These are phyloP conservation scores for Deilephila porcellus DNA, from an alignment of 2,888 invertebrate genomes.

Conservation along the genomic window DNA sequence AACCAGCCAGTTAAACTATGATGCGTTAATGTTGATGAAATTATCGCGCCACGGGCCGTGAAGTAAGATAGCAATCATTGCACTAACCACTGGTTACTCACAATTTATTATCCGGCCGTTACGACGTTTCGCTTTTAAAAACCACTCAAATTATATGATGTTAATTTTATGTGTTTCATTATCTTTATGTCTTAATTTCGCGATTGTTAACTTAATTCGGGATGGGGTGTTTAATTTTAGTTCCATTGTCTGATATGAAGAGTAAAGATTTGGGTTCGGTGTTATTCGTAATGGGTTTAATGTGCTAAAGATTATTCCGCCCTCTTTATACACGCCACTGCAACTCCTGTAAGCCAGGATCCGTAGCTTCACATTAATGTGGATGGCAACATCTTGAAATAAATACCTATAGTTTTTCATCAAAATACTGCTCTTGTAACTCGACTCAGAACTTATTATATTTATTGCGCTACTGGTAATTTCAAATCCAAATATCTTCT, in stretches of 20 bases:
- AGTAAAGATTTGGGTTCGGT: too few relatives aligned
- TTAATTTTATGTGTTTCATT: constrained; percentile 23
- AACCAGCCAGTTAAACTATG: constrained; percentile 35
- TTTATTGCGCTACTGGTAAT: too few relatives aligned
- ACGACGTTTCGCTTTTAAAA: constrained; percentile 39
- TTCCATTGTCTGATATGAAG: background rate
- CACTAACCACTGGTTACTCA: constrained; percentile 57
- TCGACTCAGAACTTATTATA: too few relatives aligned
- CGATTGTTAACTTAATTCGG: background rate
- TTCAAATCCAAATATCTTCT: too few relatives aligned
- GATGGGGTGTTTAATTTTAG: background rate
- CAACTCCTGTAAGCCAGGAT: too few relatives aligned
- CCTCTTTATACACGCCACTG: too few relatives aligned
- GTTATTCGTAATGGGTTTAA: too few relatives aligned
- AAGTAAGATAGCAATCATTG: constrained; percentile 54
- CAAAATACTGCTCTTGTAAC: too few relatives aligned
- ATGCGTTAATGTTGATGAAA: constrained; percentile 52
- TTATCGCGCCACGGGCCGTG: constrained; percentile 58
- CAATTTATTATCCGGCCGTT: constrained; percentile 59
- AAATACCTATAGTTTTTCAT: too few relatives aligned
- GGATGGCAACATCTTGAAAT: too few relatives aligned
- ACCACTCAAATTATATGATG: constrained; percentile 26
- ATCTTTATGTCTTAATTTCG: constrained; percentile 32
- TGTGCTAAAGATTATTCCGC: too few relatives aligned
- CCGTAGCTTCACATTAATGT: too few relatives aligned